Conservation (phyloP, 2,888 invertebrate species). For the Acheta domesticus region DNA sequence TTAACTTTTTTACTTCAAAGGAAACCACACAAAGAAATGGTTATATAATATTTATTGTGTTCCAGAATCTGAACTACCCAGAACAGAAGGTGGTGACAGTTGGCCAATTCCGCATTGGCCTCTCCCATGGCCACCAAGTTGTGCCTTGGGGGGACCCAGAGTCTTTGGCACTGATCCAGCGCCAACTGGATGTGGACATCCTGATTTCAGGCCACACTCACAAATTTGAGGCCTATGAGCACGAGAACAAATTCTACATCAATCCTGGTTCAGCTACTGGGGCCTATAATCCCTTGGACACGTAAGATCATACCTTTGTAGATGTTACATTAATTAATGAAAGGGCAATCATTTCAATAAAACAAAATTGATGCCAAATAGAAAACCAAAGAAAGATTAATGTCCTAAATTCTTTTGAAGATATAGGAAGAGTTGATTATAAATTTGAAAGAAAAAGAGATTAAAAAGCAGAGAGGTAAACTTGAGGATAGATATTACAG, state of each 20-base stretch:
- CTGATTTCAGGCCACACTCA: slow-evolving; percentile 98
- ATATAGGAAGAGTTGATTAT: too few relatives aligned
- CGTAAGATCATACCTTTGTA: slow-evolving; percentile 55
- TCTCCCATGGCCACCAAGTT: slow-evolving; percentile 97
- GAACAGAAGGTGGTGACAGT: slow-evolving; percentile 99
- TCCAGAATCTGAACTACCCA: slow-evolving; percentile 84
- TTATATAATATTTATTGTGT: slow-evolving; percentile 38
- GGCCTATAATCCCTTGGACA: slow-evolving; percentile 89
- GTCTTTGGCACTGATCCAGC: slow-evolving; percentile 85
- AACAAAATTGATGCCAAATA: too few relatives aligned
- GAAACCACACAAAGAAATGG: too few relatives aligned
- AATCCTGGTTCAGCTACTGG: slow-evolving; percentile 99
- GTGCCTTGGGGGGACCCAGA: slow-evolving; percentile 97
- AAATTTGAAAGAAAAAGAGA: too few relatives aligned
- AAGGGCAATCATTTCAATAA: too few relatives aligned
- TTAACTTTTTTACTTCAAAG: too few relatives aligned
- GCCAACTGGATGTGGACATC: slow-evolving; percentile 97
- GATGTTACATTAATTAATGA: too few relatives aligned
- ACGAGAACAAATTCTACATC: slow-evolving; percentile 98
- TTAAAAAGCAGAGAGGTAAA: too few relatives aligned
- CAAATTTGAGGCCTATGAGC: slow-evolving; percentile 96
- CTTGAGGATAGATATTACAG: too few relatives aligned
- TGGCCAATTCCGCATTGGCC: slow-evolving; percentile 95
- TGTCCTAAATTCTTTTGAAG: too few relatives aligned
- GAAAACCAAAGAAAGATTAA: too few relatives aligned